Evolutionary conservation across 1,140 invertebrate species (phyloP), one percentile per base, ranked within the genome.

Genomic region (Dryas iulia): DNA sequence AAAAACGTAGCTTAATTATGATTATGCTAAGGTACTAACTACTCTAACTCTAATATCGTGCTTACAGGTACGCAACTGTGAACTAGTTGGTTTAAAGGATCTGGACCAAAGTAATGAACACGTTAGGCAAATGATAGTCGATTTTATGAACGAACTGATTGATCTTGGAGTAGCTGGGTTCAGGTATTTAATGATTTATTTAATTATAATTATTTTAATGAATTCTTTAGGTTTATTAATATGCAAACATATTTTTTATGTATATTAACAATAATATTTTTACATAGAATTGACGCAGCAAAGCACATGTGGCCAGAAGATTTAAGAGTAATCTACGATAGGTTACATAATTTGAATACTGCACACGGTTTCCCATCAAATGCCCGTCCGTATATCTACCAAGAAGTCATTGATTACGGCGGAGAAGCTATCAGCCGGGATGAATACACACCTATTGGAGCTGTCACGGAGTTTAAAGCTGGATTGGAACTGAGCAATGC

Each of bases 241-340:
- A n/a, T n/a, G n/a, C n/a, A n/a, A n/a, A n/a, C n/a, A n/a, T n/a
- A n/a, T n/a, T n/a, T n/a, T n/a, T n/a, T n/a, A 47, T 18, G 8
- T 18, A 8, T 10, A 21, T 47, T 47, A 47, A 18, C 1, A 18
- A 18, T 8, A 39, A 39, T 47, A 0, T 47, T 7, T 18, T 33
- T 23, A n/a, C 4, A 7, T 30, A 94, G 95, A 71, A 92, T 95
- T 35, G 95, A 96, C 73, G 96, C 96, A 54, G 94, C 95, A 0
- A 97, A 97, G 77, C 96, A 97, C 82, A 97, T 97, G 95, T 96
- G 95, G 95, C 96, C 96, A 0, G 77, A 75, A 60, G 95, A 97
- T 82, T 81, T 97, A 21, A 67, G 86, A 47, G 81, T 87, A 2
- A 96, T 97, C 33, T 95, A 93, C 73, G 84, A 89, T 10, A 85